phyloP scores from a whole-genome alignment of 2,797 vertebrate genomes.

The Hydrophis major region DNA sequence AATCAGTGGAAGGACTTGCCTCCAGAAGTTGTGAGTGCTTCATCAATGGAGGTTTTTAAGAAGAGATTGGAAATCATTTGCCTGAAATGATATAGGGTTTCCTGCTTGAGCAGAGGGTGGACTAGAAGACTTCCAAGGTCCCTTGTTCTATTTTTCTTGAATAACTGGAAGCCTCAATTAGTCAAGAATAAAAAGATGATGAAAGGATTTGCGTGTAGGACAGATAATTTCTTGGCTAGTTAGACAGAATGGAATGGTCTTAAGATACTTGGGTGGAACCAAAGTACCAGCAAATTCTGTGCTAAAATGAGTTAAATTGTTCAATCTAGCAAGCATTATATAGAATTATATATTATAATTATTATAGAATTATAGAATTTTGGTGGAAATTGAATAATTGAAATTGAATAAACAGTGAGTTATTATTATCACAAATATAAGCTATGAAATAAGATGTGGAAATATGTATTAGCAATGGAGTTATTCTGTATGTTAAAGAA shows the following conservation, averaged over 20 bases:
- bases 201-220: neutral
- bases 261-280: neutral
- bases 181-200: neutral
- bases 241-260: neutral
- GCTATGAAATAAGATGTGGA: neutral
- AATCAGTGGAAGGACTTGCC: neutral
- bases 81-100: neutral
- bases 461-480: neutral
- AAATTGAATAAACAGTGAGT: neutral
- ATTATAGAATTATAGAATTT: neutral
- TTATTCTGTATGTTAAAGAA: neutral
- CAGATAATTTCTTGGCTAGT: neutral
- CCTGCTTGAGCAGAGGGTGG: neutral
- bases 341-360: too few relatives aligned
- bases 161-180: neutral
- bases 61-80: neutral
- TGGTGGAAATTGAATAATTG: neutral
- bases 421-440: neutral
- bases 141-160: neutral
- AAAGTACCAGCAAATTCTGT: neutral
- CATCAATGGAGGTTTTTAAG: neutral
- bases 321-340: neutral
- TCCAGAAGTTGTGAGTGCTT: neutral
- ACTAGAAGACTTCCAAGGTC: neutral
- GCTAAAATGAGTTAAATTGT: neutral